A percentile compares a stretch with the other conserved stretches of the same genome.
Evolutionary conservation across 2,797 vertebrate species (phyloP).

Genomic region (Malacoraja senta): DNA sequence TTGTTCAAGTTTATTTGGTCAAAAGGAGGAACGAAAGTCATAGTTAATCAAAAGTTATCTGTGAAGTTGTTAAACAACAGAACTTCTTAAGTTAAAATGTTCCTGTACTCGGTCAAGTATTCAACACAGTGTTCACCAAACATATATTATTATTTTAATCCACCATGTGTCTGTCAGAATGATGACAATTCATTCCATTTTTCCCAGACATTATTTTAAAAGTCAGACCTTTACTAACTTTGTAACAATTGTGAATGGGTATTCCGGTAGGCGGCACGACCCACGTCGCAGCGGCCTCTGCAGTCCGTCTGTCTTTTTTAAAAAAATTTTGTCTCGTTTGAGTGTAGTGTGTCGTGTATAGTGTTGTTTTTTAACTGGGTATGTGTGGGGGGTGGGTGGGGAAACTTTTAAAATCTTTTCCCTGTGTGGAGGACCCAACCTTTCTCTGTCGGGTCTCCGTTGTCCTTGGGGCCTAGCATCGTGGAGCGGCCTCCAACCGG

Average conservation of each 20-base stretch:
- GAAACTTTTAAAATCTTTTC: no score
- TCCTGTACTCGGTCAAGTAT: background rate
- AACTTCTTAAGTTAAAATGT: background rate
- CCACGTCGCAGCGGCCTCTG: no score
- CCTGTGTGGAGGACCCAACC: no score
- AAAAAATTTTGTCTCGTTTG: no score
- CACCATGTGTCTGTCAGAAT: background rate
- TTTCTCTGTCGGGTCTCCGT: no score
- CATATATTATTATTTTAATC: background rate
- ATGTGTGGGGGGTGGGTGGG: no score
- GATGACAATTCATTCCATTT: background rate
- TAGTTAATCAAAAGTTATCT: background rate
- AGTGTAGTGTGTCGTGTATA: no score
- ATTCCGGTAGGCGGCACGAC: no score
- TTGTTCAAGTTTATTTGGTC: background rate
- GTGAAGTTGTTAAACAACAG: background rate
- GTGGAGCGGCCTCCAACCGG: no score
- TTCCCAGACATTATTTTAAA: background rate
- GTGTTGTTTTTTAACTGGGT: no score
- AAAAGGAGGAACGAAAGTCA: background rate
- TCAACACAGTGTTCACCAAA: background rate
- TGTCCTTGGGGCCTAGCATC: no score
- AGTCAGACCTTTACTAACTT: background rate
- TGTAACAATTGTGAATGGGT: slow-evolving; percentile 18
- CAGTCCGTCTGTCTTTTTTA: no score